A percentile compares a stretch with the other conserved stretches of the same genome.
Conservation (phyloP, 2,888 invertebrate genomes). For the Hetaerina titia region DNA sequence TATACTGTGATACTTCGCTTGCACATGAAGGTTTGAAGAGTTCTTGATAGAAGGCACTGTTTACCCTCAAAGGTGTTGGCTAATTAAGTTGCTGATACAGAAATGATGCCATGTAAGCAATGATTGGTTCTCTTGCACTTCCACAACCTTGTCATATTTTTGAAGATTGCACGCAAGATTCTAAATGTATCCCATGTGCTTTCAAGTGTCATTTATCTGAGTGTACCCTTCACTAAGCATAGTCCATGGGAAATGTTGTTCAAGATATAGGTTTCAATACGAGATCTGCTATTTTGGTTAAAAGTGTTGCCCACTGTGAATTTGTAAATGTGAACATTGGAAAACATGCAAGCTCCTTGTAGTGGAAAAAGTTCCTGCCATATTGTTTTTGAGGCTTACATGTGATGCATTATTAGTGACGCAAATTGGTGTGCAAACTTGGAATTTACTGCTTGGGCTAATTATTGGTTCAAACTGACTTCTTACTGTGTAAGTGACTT, state of each 20-base stretch:
- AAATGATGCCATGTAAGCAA: not conserved
- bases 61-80: not conserved
- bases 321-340: not conserved
- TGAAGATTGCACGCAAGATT: not conserved
- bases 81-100: not conserved
- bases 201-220: not conserved
- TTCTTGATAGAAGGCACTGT: not conserved
- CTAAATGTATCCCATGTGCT: constrained; percentile 26
- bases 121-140: constrained; percentile 1
- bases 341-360: not conserved
- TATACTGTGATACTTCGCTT: constrained; percentile 25
- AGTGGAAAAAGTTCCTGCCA: constrained; percentile 3
- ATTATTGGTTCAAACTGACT: constrained; percentile 45
- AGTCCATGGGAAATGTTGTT: not conserved
- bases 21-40: not conserved
- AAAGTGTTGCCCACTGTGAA: constrained; percentile 3
- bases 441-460: constrained; percentile 29
- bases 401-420: not conserved
- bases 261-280: not conserved
- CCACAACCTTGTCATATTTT: not conserved
- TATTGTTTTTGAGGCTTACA: not conserved
- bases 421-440: not conserved
- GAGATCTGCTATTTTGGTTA: constrained; percentile 35
- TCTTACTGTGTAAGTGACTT: constrained; percentile 51
- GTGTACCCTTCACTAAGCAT: not conserved